Evolutionary conservation across 2,797 vertebrate genomes (phyloP).

Genomic region (Rallus crepitans): DNA sequence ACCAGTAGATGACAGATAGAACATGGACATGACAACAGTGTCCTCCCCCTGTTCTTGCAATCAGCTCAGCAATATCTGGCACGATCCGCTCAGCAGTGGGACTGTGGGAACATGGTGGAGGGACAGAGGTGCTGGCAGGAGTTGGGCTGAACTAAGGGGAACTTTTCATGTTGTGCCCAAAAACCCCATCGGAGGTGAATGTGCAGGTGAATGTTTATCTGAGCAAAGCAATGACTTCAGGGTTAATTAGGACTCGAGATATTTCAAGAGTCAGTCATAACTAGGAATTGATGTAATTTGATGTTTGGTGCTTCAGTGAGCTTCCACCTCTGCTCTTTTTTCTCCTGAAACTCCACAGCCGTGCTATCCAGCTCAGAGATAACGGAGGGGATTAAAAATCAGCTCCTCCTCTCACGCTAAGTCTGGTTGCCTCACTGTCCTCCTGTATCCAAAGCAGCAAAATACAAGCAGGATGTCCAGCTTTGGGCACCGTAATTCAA

Average conservation of each 20-base stretch:
- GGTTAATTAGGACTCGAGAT: slow-evolving; percentile 9
- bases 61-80: neutral
- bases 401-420: neutral
- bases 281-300: neutral
- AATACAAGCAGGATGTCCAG: neutral
- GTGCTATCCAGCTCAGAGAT: neutral
- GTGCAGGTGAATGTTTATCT: slow-evolving; percentile 4
- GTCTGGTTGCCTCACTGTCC: neutral
- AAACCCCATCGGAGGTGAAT: neutral
- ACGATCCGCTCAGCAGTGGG: neutral
- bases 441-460: neutral
- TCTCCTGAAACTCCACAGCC: neutral
- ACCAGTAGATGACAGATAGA: slow-evolving; percentile 71
- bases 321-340: neutral
- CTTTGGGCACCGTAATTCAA: neutral
- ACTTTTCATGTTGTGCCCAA: neutral
- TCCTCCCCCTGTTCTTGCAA: slow-evolving; percentile 31
- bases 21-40: slow-evolving; percentile 60
- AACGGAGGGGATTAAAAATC: slow-evolving; percentile 35
- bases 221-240: neutral
- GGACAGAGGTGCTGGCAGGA: neutral
- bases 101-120: neutral
- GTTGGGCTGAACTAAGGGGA: neutral
- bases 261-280: neutral
- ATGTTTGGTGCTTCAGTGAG: neutral